Conservation (phyloP, 2,113 vertebrate species). For the Calyptommatus sinebrachiatus region DNA sequence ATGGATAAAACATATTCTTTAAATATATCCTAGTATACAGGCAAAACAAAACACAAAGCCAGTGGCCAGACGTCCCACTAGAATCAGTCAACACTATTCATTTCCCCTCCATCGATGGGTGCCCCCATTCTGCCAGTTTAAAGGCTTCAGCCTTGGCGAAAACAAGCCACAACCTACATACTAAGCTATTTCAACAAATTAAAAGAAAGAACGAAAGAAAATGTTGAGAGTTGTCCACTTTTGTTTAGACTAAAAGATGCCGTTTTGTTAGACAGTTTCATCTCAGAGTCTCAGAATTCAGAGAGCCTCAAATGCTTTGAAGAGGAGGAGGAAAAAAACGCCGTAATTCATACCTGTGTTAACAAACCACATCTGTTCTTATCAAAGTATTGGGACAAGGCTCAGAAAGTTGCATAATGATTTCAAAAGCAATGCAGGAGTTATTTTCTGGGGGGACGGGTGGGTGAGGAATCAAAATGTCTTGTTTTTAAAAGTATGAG, state of each 20-base stretch:
- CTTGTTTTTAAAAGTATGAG: background rate
- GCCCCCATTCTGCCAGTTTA: conserved; percentile 58
- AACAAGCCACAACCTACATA: conserved; percentile 22
- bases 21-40: background rate
- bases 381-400: background rate
- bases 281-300: background rate
- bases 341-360: background rate
- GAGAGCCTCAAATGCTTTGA: background rate
- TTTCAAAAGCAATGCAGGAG: background rate
- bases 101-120: conserved; percentile 34
- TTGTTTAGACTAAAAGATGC: background rate
- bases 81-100: conserved; percentile 31
- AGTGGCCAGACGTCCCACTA: conserved; percentile 28
- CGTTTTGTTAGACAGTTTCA: background rate
- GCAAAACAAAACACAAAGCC: background rate
- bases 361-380: conserved; percentile 4
- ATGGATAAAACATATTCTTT: too few relatives aligned
- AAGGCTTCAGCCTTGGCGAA: conserved; percentile 48
- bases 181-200: conserved; percentile 35
- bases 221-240: background rate
- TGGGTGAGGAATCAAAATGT: background rate
- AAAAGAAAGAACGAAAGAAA: background rate
- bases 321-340: background rate
- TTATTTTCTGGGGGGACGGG: background rate
- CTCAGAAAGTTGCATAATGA: background rate